Percentiles rank a stretch among this genome's conserved stretches.
Conservation (phyloP, 2,113 vertebrate species). For the Epinephelus lanceolatus region DNA sequence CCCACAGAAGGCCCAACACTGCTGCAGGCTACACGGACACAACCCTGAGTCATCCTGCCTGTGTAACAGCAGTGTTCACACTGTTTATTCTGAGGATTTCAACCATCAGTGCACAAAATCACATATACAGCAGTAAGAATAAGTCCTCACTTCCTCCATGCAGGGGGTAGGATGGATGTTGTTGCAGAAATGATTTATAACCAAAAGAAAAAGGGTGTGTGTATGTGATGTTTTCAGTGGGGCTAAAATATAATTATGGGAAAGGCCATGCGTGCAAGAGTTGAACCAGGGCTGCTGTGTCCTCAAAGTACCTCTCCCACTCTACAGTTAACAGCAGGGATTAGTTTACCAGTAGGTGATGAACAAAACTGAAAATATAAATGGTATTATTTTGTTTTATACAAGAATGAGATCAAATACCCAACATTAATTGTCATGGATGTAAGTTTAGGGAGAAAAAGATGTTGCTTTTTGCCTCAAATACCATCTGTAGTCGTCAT, state of each 20-base stretch:
- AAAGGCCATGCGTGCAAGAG: slow-evolving; percentile 17
- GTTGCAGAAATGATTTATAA: slow-evolving; percentile 40
- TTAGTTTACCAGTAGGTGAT: background rate
- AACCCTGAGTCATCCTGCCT: slow-evolving; percentile 41
- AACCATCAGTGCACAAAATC: slow-evolving; percentile 32
- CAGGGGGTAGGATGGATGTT: slow-evolving; percentile 30
- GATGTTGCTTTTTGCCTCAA: background rate
- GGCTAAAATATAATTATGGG: slow-evolving; percentile 21
- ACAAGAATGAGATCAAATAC: background rate
- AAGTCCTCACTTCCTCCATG: slow-evolving; percentile 22
- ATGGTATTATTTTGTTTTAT: background rate
- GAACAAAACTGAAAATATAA: background rate
- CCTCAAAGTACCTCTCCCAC: slow-evolving; percentile 15
- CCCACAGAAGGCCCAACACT: slow-evolving; percentile 41
- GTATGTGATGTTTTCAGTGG: slow-evolving; percentile 14
- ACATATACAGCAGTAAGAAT: slow-evolving; percentile 21
- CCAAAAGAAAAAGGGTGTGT: slow-evolving; percentile 13
- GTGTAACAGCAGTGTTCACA: background rate
- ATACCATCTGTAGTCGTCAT: background rate
- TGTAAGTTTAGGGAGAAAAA: background rate
- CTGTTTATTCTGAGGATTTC: slow-evolving; percentile 34
- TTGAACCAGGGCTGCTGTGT: slow-evolving; percentile 20
- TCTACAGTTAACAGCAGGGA: background rate
- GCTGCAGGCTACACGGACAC: slow-evolving; percentile 46
- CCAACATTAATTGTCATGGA: background rate